These are phyloP conservation scores for Cosmia pyralina DNA, from an alignment of 2,888 invertebrate genomes.

Conservation along the genomic window DNA sequence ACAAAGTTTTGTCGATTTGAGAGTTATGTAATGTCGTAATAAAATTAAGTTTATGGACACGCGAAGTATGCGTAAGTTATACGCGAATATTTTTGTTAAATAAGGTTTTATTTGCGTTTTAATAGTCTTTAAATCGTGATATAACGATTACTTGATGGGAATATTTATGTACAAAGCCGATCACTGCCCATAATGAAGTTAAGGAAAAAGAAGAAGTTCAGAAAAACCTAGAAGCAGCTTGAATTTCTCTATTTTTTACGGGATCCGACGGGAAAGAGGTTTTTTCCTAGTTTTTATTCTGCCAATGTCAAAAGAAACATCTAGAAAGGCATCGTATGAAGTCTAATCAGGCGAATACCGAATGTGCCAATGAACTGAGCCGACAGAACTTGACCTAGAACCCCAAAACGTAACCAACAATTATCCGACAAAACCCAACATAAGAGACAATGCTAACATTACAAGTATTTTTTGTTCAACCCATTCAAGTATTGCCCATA, in stretches of 20 bases:
- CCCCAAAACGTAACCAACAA: conserved; percentile 22
- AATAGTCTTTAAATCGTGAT: conserved; percentile 35
- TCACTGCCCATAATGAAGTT: not conserved
- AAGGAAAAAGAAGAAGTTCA: not conserved
- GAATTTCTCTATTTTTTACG: not conserved
- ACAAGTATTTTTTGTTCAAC: conserved; percentile 57
- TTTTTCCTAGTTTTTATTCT: not conserved
- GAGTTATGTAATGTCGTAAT: conserved; percentile 50
- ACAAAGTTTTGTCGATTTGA: conserved; percentile 41
- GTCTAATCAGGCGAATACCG: conserved; percentile 5
- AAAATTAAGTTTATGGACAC: conserved; percentile 51
- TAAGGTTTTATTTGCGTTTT: conserved; percentile 43
- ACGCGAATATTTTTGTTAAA: conserved; percentile 43
- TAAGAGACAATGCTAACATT: conserved; percentile 54
- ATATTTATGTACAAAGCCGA: conserved; percentile 8
- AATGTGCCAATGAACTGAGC: conserved; percentile 41
- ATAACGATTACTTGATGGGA: conserved; percentile 20
- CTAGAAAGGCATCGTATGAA: not conserved
- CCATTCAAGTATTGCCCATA: conserved; percentile 64
- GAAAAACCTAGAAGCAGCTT: not conserved
- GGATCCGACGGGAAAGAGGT: not conserved
- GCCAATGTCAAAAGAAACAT: not conserved
- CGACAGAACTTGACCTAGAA: conserved; percentile 45
- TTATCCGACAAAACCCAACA: conserved; percentile 45
- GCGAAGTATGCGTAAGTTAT: conserved; percentile 56